Evolutionary conservation across 2,113 vertebrate species (phyloP).

Genomic region (Pelvicachromis taeniatus): DNA sequence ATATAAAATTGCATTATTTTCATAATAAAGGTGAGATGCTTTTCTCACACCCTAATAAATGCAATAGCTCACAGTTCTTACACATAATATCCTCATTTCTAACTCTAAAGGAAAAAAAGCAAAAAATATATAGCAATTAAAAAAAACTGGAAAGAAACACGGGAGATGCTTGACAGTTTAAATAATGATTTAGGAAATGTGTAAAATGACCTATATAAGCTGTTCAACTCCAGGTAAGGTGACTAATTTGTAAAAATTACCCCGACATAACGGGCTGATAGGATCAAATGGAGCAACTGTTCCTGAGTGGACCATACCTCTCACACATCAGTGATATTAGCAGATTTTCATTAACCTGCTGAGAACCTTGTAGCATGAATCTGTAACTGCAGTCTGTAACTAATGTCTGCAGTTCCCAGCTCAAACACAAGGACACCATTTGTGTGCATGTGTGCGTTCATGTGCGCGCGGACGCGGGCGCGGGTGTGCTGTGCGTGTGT

Average conservation of each 20-base stretch:
- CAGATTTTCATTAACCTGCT: neutral
- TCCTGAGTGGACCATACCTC: neutral
- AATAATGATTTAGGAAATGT: neutral
- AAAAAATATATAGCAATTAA: neutral
- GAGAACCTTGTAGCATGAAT: neutral
- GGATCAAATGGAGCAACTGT: neutral
- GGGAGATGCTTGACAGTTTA: neutral
- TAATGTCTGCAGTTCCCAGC: neutral
- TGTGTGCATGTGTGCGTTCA: neutral
- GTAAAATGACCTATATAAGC: neutral
- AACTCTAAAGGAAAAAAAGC: neutral
- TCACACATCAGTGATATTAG: neutral
- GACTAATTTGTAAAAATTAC: neutral
- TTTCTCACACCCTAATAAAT: neutral
- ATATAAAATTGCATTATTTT: neutral
- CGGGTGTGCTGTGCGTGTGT: neutral
- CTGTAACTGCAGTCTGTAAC: too few relatives aligned
- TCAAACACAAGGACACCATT: neutral
- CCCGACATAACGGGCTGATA: neutral
- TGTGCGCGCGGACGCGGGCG: neutral
- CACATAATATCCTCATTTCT: neutral
- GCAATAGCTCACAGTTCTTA: neutral
- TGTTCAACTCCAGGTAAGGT: neutral
- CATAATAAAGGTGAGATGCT: neutral
- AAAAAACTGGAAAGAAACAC: neutral